These are phyloP conservation scores for Thamnophis sirtalis DNA, from an alignment of 2,113 vertebrate genomes.

Conservation along the genomic window DNA sequence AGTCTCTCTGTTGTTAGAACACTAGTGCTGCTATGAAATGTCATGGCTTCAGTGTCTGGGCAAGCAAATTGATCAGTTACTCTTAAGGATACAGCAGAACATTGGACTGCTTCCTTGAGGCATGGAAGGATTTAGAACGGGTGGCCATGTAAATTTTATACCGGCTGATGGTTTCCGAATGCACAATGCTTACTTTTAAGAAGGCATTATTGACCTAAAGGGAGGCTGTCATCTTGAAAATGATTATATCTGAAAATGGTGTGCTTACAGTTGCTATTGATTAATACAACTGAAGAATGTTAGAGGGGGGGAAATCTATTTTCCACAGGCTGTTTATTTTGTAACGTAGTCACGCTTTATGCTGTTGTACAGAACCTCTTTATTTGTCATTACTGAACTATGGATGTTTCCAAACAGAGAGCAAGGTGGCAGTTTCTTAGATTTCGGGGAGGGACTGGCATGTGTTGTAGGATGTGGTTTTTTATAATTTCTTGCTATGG, in stretches of 20 bases:
- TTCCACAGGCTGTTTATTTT: slow-evolving; percentile 24
- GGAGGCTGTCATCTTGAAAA: background rate
- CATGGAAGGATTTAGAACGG: background rate
- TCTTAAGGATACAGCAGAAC: background rate
- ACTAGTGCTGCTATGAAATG: background rate
- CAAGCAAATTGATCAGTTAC: background rate
- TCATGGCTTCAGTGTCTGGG: background rate
- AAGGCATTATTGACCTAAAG: background rate
- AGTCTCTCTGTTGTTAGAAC: background rate
- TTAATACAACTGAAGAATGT: background rate
- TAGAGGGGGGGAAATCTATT: background rate
- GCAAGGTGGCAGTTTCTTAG: background rate
- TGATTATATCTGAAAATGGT: slow-evolving; percentile 21
- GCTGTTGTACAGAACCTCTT: background rate
- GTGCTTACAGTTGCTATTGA: slow-evolving; percentile 8
- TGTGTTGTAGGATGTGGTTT: background rate
- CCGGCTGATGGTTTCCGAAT: background rate
- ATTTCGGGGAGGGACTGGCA: background rate
- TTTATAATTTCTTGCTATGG: background rate
- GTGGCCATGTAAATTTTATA: background rate
- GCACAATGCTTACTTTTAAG: background rate
- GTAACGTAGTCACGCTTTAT: background rate
- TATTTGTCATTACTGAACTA: background rate
- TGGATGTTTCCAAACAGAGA: background rate
- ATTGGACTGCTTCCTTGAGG: background rate